Conservation (phyloP, 2,888 invertebrate species). For the Beris chalybata region DNA sequence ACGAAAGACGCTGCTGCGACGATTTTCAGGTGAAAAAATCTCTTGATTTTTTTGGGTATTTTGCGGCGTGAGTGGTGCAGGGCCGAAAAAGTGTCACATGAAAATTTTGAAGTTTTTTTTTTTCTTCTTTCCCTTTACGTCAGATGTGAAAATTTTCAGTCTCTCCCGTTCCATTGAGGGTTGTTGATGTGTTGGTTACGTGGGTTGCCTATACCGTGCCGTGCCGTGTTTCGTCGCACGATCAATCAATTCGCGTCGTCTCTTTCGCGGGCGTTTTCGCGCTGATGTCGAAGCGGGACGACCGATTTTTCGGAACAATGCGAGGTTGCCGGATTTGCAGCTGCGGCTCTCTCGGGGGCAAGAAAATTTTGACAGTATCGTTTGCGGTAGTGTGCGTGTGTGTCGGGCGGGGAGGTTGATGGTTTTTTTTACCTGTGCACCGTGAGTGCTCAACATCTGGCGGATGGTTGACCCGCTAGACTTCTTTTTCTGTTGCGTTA, state of each 20-base stretch:
- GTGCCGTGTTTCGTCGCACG: slow-evolving; percentile 17
- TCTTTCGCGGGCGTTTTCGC: slow-evolving; percentile 1
- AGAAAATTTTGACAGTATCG: slow-evolving; percentile 10
- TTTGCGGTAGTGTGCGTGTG: slow-evolving; percentile 15
- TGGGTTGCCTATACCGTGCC: too few relatives aligned
- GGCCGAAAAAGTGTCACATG: slow-evolving; percentile 36
- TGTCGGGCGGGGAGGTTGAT: neutral
- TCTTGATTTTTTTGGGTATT: slow-evolving; percentile 12
- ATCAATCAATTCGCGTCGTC: slow-evolving; percentile 13
- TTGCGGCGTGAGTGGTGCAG: slow-evolving; percentile 15
- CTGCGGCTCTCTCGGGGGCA: neutral
- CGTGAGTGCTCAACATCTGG: neutral
- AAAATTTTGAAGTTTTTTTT: slow-evolving; percentile 29
- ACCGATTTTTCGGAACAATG: neutral
- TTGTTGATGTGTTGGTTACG: slow-evolving; percentile 12
- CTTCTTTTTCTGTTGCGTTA: too few relatives aligned
- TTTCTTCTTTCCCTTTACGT: slow-evolving; percentile 35
- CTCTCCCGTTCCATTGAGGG: slow-evolving; percentile 8
- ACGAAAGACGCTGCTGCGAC: neutral
- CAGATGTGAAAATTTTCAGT: slow-evolving; percentile 30
- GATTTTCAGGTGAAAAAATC: slow-evolving; percentile 5
- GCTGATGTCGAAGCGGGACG: slow-evolving; percentile 6
- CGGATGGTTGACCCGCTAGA: too few relatives aligned
- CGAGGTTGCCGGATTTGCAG: slow-evolving; percentile 16
- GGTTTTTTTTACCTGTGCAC: slow-evolving; percentile 14